These are phyloP conservation scores for Malurus elegans DNA, from an alignment of 2,113 vertebrate species.

Conservation along the genomic window DNA sequence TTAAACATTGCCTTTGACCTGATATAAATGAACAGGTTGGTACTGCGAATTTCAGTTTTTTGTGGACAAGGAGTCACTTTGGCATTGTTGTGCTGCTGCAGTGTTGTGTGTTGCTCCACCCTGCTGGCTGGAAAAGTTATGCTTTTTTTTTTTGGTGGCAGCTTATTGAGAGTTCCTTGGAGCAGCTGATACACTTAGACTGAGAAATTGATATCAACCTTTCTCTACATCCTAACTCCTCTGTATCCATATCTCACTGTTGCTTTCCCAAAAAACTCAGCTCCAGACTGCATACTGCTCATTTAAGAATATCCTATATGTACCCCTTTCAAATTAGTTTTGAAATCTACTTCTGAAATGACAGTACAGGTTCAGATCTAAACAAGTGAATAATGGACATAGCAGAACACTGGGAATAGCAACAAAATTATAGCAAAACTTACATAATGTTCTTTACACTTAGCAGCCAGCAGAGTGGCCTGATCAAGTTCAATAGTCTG, in stretches of 20 bases:
- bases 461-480: neutral
- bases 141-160: neutral
- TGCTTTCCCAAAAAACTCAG: neutral
- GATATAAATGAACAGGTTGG: neutral
- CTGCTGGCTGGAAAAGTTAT: neutral
- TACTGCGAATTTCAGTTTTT: neutral
- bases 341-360: neutral
- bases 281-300: neutral
- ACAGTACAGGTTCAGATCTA: neutral
- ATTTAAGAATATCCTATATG: neutral
- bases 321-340: neutral
- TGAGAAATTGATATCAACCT: neutral
- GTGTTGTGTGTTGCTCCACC: neutral
- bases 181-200: neutral
- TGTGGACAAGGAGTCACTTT: neutral
- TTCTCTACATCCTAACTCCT: neutral
- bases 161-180: neutral
- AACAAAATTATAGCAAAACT: neutral
- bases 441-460: neutral
- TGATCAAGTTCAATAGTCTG: neutral
- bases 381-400: neutral
- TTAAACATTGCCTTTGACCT: neutral
- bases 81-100: neutral
- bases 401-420: neutral
- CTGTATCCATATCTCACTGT: neutral